Conservation (phyloP, 2,888 invertebrate species). For the Allolobophora icterica region DNA sequence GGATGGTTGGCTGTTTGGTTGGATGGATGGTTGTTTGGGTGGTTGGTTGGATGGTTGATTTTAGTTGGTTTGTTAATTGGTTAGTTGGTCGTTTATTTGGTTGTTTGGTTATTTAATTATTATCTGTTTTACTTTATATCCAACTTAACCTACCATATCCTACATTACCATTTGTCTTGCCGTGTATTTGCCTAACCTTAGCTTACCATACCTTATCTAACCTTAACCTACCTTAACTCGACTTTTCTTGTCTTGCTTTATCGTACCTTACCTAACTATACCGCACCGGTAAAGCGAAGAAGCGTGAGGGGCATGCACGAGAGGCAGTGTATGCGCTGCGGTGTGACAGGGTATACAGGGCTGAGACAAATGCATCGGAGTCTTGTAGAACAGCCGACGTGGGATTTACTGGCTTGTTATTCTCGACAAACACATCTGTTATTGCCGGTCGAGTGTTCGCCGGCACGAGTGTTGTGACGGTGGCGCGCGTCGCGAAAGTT, state of each 20-base stretch:
- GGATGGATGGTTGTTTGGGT: too few species aligned
- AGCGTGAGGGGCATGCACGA: neutral
- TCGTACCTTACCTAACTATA: neutral
- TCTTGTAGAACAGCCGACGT: neutral
- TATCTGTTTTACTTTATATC: too few species aligned
- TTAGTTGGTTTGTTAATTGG: too few species aligned
- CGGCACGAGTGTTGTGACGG: neutral
- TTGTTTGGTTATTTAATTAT: too few species aligned
- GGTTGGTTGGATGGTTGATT: too few species aligned
- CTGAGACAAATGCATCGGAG: neutral
- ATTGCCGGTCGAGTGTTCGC: neutral
- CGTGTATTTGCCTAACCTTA: too few species aligned
- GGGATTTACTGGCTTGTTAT: conserved; percentile 17
- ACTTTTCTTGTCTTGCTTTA: neutral
- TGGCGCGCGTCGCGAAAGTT: neutral
- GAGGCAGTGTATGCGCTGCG: neutral
- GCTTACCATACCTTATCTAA: neutral
- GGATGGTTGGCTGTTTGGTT: too few species aligned
- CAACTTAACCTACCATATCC: too few species aligned
- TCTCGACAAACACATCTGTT: conserved; percentile 4
- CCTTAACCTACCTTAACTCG: neutral
- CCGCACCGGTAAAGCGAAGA: neutral
- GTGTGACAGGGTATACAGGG: neutral
- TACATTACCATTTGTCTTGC: too few species aligned
- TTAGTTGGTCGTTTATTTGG: too few species aligned